A percentile compares a stretch with the other conserved stretches of the same genome.
phyloP scores from a whole-genome alignment of 2,797 vertebrate species.

The Crenuchus spilurus region DNA sequence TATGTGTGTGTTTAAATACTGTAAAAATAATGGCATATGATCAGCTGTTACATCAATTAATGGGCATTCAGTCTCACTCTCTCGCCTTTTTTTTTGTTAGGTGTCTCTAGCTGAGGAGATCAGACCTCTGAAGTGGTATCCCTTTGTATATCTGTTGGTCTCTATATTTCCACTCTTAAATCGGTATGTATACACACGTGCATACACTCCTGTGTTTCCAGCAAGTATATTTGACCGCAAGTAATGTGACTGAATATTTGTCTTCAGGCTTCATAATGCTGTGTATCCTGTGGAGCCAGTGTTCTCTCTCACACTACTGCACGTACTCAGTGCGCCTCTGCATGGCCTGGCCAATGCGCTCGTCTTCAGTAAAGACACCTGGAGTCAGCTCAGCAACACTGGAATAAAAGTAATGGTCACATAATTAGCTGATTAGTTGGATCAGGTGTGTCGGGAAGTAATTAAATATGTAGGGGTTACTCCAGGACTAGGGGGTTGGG shows the following conservation, averaged over 20 bases:
- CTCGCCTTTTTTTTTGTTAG: slow-evolving; percentile 61
- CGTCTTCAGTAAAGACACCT: slow-evolving; percentile 81
- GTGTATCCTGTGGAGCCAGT: slow-evolving; percentile 75
- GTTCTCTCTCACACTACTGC: slow-evolving; percentile 80
- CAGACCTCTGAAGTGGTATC: slow-evolving; percentile 80
- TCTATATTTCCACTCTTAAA: slow-evolving; percentile 82
- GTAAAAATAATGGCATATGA: background rate
- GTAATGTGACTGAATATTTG: too few species aligned
- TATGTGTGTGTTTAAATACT: slow-evolving; percentile 30
- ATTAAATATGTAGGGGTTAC: too few species aligned
- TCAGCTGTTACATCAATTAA: background rate
- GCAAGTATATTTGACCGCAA: background rate
- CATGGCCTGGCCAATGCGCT: slow-evolving; percentile 84
- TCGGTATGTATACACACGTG: slow-evolving; percentile 67
- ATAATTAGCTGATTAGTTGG: too few species aligned
- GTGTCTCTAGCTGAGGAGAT: slow-evolving; percentile 79
- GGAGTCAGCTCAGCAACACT: slow-evolving; percentile 78
- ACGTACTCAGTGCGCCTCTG: slow-evolving; percentile 82
- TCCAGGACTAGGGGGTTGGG: too few species aligned
- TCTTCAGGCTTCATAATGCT: slow-evolving; percentile 75
- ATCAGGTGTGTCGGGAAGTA: too few species aligned
- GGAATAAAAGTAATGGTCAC: slow-evolving; percentile 75
- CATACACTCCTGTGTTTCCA: background rate
- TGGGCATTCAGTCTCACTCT: background rate
- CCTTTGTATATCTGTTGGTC: slow-evolving; percentile 83